phyloP scores from a whole-genome alignment of 2,113 vertebrate species.

The Leptobrachium leishanense region DNA sequence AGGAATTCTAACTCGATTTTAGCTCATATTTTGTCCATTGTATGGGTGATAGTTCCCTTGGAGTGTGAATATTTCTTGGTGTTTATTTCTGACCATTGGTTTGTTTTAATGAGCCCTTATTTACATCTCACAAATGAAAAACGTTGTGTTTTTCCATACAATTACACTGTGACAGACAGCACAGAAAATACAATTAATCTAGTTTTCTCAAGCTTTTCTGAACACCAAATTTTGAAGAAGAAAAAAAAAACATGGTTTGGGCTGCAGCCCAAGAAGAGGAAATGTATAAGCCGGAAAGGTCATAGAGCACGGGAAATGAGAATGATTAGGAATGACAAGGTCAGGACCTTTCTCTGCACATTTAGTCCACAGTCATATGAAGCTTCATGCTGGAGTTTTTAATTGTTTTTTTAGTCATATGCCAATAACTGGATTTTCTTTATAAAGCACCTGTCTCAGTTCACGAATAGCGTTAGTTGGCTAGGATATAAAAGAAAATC shows the following conservation, averaged over 20 bases:
- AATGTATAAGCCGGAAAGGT: background rate
- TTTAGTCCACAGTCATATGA: constrained; percentile 5
- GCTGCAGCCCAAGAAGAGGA: constrained; percentile 22
- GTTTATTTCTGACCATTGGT: background rate
- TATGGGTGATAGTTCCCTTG: too few species aligned
- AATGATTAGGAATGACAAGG: constrained; percentile 25
- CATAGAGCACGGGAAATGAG: constrained; percentile 15
- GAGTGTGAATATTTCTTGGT: background rate
- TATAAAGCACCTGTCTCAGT: constrained; percentile 1
- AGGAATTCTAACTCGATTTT: too few species aligned
- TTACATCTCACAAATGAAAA: background rate
- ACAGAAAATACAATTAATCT: background rate
- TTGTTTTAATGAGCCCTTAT: background rate
- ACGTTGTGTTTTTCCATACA: background rate
- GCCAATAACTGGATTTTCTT: constrained; percentile 18
- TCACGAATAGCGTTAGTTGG: background rate
- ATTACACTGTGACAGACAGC: background rate
- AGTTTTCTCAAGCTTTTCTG: background rate
- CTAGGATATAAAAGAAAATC: background rate
- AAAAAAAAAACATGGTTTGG: background rate
- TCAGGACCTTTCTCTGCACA: background rate
- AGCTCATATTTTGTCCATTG: too few species aligned
- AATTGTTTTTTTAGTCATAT: constrained; percentile 18
- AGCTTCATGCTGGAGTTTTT: constrained; percentile 35
- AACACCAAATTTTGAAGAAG: background rate